Conservation (phyloP, 2,797 vertebrate genomes). For the Anabas testudineus region DNA sequence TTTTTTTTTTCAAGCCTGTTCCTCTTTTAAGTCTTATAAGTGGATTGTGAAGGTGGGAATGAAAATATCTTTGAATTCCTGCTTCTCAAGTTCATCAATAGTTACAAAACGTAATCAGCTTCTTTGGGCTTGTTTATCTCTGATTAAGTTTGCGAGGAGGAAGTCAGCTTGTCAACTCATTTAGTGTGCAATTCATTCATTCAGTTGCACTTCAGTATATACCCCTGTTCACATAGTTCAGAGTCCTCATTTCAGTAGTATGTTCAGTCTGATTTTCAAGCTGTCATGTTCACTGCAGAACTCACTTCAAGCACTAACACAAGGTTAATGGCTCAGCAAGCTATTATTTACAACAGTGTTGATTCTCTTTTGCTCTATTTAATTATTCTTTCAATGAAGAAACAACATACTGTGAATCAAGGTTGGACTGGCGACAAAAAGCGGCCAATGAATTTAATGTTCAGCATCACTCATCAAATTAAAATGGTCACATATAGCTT, state of each 20-base stretch:
- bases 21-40: slow-evolving; percentile 19
- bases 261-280: no score
- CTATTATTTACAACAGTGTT: no score
- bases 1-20: slow-evolving; percentile 3
- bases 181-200: not conserved
- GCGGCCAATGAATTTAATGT: no score
- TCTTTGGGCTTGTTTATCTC: not conserved
- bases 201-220: not conserved
- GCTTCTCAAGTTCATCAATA: slow-evolving; percentile 23
- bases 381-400: no score
- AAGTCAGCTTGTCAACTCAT: slow-evolving; percentile 7
- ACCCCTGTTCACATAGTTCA: not conserved
- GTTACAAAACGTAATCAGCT: slow-evolving; percentile 2
- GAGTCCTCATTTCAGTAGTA: no score
- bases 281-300: no score
- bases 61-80: slow-evolving; percentile 19
- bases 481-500: no score
- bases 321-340: not conserved
- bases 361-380: no score
- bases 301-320: not conserved
- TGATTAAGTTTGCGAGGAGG: slow-evolving; percentile 8
- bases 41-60: slow-evolving; percentile 17
- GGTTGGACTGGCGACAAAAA: no score
- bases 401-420: no score
- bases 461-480: no score